Base-by-base conservation (phyloP, 2,797 vertebrate species). In the Alauda arvensis region DNA sequence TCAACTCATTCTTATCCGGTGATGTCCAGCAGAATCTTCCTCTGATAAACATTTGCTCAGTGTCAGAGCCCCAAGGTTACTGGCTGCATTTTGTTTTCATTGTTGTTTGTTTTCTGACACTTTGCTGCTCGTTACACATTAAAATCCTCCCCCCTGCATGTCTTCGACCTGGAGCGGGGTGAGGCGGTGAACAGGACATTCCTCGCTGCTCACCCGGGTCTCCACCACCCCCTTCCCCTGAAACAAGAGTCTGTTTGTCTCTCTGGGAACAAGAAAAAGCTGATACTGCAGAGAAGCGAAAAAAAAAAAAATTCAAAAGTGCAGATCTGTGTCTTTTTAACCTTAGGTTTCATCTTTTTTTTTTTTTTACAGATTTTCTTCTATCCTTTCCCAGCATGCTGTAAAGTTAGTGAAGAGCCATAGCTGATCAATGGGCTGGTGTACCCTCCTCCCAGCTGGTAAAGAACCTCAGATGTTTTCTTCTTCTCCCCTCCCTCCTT, bases 1-100 rank as follows among this genome's bases (percentile, higher is more conserved):
- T 98, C 97, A 98, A 95, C 96, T 97, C 97, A 97, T 97, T 97
- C 96, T 97, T 97, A 97, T 97, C 96, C 71, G 9, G 90, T 97
- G 97, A 97, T 95, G 95, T 96, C 94, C 95, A 92, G 89, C 84
- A 94, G 91, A 96, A 96, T 95, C 93, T 93, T 79, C 70, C 95
- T 96, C 95, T 94, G 91, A 93, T 93, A 96, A 97, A 97, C 79
- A 93, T 96, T 95, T 96, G 92, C 92, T 96, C 93, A 92, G 88
- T 94, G 95, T 94, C 94, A 95, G 88, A 95, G 93, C 89, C 94
- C 91, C 95, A 95, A 88, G 91, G 93, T 95, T 96, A 94, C 68
- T 90, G 91, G 83, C 80, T 94, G 76, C 46, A 45, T 79, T 96
- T 91, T 94, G 79, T 89, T 94, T 94, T 91, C 91, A 52, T 60